These are phyloP conservation scores for Misgurnus mizolepis DNA, from an alignment of 2,113 vertebrate species.

Conservation along the genomic window DNA sequence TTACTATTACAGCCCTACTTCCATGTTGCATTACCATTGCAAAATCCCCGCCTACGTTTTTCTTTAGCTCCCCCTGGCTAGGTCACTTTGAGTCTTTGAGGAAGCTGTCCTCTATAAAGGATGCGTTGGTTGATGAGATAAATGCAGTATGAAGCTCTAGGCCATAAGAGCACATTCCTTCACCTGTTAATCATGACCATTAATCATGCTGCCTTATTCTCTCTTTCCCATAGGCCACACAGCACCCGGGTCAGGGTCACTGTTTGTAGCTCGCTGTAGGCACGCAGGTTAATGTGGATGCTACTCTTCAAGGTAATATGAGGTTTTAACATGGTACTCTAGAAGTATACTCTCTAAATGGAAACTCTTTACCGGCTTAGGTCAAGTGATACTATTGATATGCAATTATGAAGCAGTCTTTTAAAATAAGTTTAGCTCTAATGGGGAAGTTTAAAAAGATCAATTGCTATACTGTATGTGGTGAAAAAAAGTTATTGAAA, in stretches of 20 bases:
- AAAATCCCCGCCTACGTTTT: constrained; percentile 41
- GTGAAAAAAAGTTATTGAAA: no score
- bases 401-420: not conserved
- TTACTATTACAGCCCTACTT: not conserved
- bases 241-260: constrained; percentile 70
- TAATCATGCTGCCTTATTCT: constrained; percentile 74
- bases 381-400: not conserved
- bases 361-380: not conserved
- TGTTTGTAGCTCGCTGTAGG: constrained; percentile 59
- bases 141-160: constrained; percentile 72
- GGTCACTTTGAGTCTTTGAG: constrained; percentile 54
- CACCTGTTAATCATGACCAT: constrained; percentile 82
- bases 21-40: constrained; percentile 21
- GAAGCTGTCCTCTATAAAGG: constrained; percentile 58
- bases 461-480: no score
- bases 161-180: constrained; percentile 79
- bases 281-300: constrained; percentile 49
- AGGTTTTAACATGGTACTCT: not conserved
- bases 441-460: no score
- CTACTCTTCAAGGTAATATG: not conserved
- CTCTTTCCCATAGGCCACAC: constrained; percentile 68
- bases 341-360: not conserved
- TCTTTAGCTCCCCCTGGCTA: constrained; percentile 5
- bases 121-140: constrained; percentile 73
- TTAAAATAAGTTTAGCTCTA: not conserved